These are phyloP conservation scores for Capitella teleta DNA, from an alignment of 1,140 invertebrate species.

Conservation along the genomic window DNA sequence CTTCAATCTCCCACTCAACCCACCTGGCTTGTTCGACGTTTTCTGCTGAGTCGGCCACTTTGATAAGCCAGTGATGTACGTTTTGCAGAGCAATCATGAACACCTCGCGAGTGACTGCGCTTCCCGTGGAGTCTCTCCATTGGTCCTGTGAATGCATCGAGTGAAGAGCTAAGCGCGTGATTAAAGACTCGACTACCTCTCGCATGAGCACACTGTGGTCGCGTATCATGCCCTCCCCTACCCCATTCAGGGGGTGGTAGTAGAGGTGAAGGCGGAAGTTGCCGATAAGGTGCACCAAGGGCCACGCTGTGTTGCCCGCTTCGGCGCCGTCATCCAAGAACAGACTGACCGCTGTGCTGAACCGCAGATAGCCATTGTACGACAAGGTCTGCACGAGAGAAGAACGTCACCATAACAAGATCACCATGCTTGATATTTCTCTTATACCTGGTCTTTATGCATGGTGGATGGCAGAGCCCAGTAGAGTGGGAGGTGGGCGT, in stretches of 20 bases:
- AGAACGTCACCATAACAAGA: too few species aligned
- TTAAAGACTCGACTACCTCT: not conserved
- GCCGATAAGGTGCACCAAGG: constrained; percentile 67
- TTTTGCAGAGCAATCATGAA: constrained; percentile 84
- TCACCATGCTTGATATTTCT: too few species aligned
- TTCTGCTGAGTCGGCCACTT: constrained; percentile 53
- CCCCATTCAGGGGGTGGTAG: constrained; percentile 53
- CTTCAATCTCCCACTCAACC: constrained; percentile 19
- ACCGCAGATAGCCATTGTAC: constrained; percentile 81
- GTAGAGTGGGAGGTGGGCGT: too few species aligned
- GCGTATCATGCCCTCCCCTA: not conserved
- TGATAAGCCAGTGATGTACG: constrained; percentile 64
- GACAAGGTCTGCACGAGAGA: constrained; percentile 56
- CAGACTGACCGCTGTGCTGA: constrained; percentile 40
- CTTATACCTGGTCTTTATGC: too few species aligned
- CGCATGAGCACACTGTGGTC: not conserved
- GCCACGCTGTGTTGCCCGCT: constrained; percentile 34
- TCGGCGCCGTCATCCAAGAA: constrained; percentile 28
- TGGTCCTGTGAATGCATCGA: constrained; percentile 11
- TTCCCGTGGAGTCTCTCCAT: constrained; percentile 32
- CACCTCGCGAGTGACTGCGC: constrained; percentile 56
- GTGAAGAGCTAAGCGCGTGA: not conserved
- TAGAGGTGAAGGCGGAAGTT: constrained; percentile 65
- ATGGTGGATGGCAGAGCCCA: too few species aligned
- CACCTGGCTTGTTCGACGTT: constrained; percentile 18